These are phyloP conservation scores for Passerina amoena DNA, from an alignment of 2,113 vertebrate genomes.

Conservation along the genomic window DNA sequence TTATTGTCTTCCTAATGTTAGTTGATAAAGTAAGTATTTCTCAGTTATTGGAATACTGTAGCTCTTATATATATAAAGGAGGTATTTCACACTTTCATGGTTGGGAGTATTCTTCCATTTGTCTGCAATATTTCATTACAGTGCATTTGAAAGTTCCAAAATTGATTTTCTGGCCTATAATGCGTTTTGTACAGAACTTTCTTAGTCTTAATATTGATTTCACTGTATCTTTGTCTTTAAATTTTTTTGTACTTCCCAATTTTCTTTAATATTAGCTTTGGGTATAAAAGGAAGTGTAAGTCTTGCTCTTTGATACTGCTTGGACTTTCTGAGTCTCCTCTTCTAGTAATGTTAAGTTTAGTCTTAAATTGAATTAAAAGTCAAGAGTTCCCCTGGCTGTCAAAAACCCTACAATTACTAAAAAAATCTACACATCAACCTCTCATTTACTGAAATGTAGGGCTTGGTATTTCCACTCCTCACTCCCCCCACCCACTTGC, in stretches of 20 bases:
- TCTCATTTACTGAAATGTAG: neutral
- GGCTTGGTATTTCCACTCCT: neutral
- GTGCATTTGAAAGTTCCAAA: slow-evolving; percentile 32
- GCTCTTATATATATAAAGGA: slow-evolving; percentile 30
- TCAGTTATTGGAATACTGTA: slow-evolving; percentile 35
- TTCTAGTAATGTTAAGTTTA: neutral
- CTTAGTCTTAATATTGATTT: slow-evolving; percentile 51
- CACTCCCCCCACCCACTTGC: rapidly evolving
- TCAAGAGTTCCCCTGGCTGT: neutral
- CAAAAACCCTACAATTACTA: rapidly evolving
- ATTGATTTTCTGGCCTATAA: slow-evolving; percentile 50
- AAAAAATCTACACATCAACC: neutral
- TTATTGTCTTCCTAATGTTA: slow-evolving; percentile 54
- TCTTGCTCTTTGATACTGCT: neutral
- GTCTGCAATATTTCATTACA: slow-evolving; percentile 48
- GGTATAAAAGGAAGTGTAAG: neutral
- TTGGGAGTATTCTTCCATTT: slow-evolving; percentile 29
- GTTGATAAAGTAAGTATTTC: slow-evolving; percentile 51
- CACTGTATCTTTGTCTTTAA: neutral
- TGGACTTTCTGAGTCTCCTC: neutral
- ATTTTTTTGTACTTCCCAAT: slow-evolving; percentile 13
- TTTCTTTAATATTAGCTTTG: slow-evolving; percentile 38
- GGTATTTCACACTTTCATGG: slow-evolving; percentile 44
- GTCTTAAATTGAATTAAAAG: neutral
- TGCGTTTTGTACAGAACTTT: slow-evolving; percentile 40